Conservation (phyloP, 2,888 invertebrate genomes). For the Conchocele bisecta region DNA sequence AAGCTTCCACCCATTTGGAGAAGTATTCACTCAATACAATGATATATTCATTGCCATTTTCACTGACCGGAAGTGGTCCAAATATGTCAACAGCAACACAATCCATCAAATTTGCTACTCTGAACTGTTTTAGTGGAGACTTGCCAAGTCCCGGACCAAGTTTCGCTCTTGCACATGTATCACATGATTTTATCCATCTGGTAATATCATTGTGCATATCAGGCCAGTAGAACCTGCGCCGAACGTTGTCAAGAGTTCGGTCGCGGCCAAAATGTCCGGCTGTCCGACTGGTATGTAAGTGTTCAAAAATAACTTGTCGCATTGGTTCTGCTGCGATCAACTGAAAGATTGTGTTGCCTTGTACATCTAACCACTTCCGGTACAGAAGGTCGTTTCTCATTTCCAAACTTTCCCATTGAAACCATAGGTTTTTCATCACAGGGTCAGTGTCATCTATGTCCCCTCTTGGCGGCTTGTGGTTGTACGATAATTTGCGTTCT, state of each 20-base stretch:
- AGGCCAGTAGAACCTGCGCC: slow-evolving; percentile 49
- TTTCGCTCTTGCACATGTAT: slow-evolving; percentile 46
- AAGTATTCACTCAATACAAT: slow-evolving; percentile 38
- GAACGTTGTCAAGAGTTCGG: slow-evolving; percentile 26
- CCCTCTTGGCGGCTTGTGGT: neutral
- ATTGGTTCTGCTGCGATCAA: slow-evolving; percentile 34
- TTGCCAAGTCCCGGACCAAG: slow-evolving; percentile 47
- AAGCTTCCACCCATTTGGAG: slow-evolving; percentile 38
- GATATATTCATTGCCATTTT: slow-evolving; percentile 25
- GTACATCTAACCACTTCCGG: neutral
- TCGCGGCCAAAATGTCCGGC: slow-evolving; percentile 54
- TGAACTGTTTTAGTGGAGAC: slow-evolving; percentile 31
- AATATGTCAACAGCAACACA: slow-evolving; percentile 7
- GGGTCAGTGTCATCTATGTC: neutral
- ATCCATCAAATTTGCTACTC: slow-evolving; percentile 12
- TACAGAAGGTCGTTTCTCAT: neutral
- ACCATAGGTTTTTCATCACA: neutral
- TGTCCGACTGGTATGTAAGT: slow-evolving; percentile 28
- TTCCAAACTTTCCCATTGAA: slow-evolving; percentile 1
- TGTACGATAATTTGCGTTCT: neutral
- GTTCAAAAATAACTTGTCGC: slow-evolving; percentile 21
- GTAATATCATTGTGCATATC: slow-evolving; percentile 26
- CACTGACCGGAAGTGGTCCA: slow-evolving; percentile 12
- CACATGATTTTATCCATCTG: slow-evolving; percentile 43
- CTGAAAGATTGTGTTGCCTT: neutral